phyloP scores from a whole-genome alignment of 1,140 invertebrate species.

The Notospermus geniculatus region DNA sequence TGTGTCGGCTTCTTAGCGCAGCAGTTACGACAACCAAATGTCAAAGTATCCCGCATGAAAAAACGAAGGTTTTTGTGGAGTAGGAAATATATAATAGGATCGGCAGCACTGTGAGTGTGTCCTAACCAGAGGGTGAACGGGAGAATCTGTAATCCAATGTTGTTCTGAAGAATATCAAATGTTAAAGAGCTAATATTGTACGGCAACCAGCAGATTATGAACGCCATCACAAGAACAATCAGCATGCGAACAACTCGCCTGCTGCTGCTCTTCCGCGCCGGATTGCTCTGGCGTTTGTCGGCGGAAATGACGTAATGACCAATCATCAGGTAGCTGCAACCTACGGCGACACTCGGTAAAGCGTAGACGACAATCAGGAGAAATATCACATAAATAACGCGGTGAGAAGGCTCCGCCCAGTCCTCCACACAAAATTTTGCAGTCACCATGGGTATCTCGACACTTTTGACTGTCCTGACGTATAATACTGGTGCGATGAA shows the following conservation, averaged over 20 bases:
- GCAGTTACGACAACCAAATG: too few relatives aligned
- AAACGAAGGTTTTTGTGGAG: slow-evolving; percentile 65
- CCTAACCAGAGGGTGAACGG: slow-evolving; percentile 68
- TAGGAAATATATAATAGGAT: slow-evolving; percentile 75
- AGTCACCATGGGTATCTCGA: slow-evolving; percentile 22
- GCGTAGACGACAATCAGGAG: slow-evolving; percentile 59
- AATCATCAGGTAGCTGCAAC: slow-evolving; percentile 59
- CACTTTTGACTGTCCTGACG: slow-evolving; percentile 52
- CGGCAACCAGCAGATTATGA: slow-evolving; percentile 92
- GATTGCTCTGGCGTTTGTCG: slow-evolving; percentile 54
- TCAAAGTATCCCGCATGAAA: background rate
- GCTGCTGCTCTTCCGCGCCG: slow-evolving; percentile 69
- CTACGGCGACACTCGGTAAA: slow-evolving; percentile 57
- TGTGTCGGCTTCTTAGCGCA: too few relatives aligned
- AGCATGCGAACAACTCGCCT: slow-evolving; percentile 89
- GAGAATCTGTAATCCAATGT: slow-evolving; percentile 37
- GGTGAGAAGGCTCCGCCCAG: slow-evolving; percentile 48
- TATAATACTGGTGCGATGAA: slow-evolving; percentile 69
- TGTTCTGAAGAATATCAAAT: slow-evolving; percentile 61
- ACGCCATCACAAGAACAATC: slow-evolving; percentile 85
- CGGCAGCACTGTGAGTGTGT: slow-evolving; percentile 74
- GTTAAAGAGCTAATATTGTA: slow-evolving; percentile 70
- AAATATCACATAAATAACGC: slow-evolving; percentile 58
- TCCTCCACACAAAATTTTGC: slow-evolving; percentile 62
- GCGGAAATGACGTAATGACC: slow-evolving; percentile 60